Evolutionary conservation across 2,113 vertebrate genomes (phyloP), one percentile per base, ranked within the genome.

Genomic region (Sinocyclocheilus anshuiensis): DNA sequence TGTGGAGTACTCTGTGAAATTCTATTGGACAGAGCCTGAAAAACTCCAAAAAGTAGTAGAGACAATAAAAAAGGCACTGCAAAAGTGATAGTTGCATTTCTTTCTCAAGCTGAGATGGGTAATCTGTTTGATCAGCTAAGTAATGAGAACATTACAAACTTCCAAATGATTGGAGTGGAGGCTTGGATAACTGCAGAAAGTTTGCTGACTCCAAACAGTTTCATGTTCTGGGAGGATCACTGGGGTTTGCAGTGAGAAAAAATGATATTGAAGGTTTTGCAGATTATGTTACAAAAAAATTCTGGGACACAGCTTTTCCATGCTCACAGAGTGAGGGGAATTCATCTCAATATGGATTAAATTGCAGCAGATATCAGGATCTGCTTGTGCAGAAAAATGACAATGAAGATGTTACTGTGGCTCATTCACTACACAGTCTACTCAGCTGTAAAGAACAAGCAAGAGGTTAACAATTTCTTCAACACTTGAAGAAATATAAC

Each of bases 111-210:
- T 3, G 94, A 95, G 82, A 93, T 95, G 91, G 92, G 93, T 36
- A 84, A 90, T n/a, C 87, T 95, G 6, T 85, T 95, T 13, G 86
- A 94, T 42, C 91, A 94, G 87, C 15, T 69, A 36, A 36, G 0
- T 69, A 18, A 2, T 18, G 26, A 69, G 15, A 69, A 69, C 15
- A 69, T 26, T 95, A 95, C 92, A 1, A 93, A 92, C 7, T 84
- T 91, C 4, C 93, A 94, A 83, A 93, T 69, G 79, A 89, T 95
- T 4, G 95, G 94, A 26, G 94, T 93, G 77, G 93, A 94, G 86
- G 92, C 89, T 29, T 95, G 94, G 94, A 95, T 95, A 75, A 93
- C 93, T 24, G 91, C 92, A 3, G 86, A 91, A 71, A 93, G 91
- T 74, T 89, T 94, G 3, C 81, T 92, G 26, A 94, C 92, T 67